phyloP scores from a whole-genome alignment of 2,888 invertebrate species.

The Baronia brevicornis region DNA sequence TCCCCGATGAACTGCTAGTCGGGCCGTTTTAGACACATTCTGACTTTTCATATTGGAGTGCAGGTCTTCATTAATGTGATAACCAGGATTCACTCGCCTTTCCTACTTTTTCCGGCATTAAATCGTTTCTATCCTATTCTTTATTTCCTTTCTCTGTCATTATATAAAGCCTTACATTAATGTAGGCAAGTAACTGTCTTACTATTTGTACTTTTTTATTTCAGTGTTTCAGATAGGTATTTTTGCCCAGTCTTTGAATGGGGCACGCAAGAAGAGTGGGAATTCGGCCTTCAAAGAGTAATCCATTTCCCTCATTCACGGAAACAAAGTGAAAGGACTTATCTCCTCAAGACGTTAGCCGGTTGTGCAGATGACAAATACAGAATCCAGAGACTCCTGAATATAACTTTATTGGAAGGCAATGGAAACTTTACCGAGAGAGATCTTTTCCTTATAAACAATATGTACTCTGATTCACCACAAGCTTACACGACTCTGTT shows the following conservation, averaged over 20 bases:
- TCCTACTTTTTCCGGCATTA: no score
- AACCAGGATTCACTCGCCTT: no score
- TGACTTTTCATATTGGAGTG: no score
- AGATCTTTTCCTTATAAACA: conserved; percentile 84
- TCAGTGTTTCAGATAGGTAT: conserved; percentile 83
- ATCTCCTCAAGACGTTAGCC: conserved; percentile 84
- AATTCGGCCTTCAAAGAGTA: conserved; percentile 85
- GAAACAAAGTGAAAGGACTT: conserved; percentile 84
- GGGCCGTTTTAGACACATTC: no score
- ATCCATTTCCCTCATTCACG: conserved; percentile 83
- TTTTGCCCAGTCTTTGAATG: conserved; percentile 89
- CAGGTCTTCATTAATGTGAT: no score
- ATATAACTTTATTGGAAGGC: conserved; percentile 80
- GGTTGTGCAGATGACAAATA: conserved; percentile 84
- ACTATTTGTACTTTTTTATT: conserved; percentile 11
- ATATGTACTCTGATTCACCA: conserved; percentile 82
- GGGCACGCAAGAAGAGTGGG: conserved; percentile 87
- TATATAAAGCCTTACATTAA: no score
- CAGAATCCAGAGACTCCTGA: conserved; percentile 79
- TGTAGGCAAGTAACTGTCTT: no score
- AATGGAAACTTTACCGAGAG: conserved; percentile 85
- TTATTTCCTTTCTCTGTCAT: conserved; percentile 6
- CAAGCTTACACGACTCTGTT: conserved; percentile 83
- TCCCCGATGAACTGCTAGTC: no score
- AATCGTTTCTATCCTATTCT: no score